Percentiles rank a stretch among this genome's conserved stretches.
These are phyloP conservation scores for Drosophila funebris DNA, from an alignment of 1,140 invertebrate genomes.

Conservation along the genomic window DNA sequence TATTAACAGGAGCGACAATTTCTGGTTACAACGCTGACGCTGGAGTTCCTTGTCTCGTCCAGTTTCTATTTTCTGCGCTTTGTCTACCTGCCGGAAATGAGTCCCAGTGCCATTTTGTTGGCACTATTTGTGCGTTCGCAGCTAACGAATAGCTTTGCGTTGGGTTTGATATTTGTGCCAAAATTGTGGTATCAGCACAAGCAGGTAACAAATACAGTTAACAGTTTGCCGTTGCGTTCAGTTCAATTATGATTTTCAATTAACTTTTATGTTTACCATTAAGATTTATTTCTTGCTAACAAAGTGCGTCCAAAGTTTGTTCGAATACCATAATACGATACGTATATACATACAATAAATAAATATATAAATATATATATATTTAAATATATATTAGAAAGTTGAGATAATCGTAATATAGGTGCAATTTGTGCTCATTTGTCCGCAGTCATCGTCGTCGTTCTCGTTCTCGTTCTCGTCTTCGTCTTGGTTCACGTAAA, in stretches of 20 bases:
- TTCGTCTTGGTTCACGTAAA: slow-evolving; percentile 18
- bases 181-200: slow-evolving; percentile 91
- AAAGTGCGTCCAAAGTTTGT: slow-evolving; percentile 47
- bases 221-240: slow-evolving; percentile 23
- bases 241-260: slow-evolving; percentile 30
- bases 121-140: slow-evolving; percentile 90
- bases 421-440: slow-evolving; percentile 45
- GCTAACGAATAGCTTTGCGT: slow-evolving; percentile 89
- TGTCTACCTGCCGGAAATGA: slow-evolving; percentile 86
- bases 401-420: slow-evolving; percentile 22
- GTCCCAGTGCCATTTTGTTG: slow-evolving; percentile 88
- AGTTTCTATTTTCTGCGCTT: slow-evolving; percentile 88
- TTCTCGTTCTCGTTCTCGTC: slow-evolving; percentile 30
- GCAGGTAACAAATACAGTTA: slow-evolving; percentile 83
- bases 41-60: slow-evolving; percentile 90
- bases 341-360: slow-evolving; percentile 12
- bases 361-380: slow-evolving; percentile 1
- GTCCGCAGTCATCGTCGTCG: slow-evolving; percentile 40
- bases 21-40: slow-evolving; percentile 89
- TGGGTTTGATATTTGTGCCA: slow-evolving; percentile 91
- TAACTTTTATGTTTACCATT: slow-evolving; percentile 36
- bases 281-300: slow-evolving; percentile 47
- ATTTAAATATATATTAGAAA: slow-evolving; percentile 14
- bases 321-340: slow-evolving; percentile 17
- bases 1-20: slow-evolving; percentile 89